phyloP scores from a whole-genome alignment of 2,888 invertebrate genomes.

The Toxonevra muliebris region DNA sequence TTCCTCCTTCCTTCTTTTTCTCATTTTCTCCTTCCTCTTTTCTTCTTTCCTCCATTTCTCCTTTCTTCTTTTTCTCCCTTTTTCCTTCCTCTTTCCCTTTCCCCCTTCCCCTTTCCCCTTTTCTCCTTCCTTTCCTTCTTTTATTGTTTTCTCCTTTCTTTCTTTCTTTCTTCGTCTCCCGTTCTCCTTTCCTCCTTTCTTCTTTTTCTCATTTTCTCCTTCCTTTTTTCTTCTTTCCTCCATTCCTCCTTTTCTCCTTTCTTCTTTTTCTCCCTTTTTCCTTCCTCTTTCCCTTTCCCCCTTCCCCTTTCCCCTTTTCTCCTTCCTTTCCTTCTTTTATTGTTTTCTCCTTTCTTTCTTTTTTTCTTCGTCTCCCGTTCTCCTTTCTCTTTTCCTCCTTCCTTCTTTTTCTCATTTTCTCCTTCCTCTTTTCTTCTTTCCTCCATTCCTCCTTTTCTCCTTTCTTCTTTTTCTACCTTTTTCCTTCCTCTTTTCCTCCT shows the following conservation, averaged over 20 bases:
- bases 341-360: too few species aligned
- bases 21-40: not conserved
- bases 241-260: not conserved
- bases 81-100: not conserved
- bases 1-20: not conserved
- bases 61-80: not conserved
- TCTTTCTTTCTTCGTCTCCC: conserved; percentile 3
- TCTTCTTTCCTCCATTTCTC: not conserved
- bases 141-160: not conserved
- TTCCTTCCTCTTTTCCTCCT: not conserved
- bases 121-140: not conserved
- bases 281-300: not conserved
- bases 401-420: conserved; percentile 1
- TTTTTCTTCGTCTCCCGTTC: too few species aligned
- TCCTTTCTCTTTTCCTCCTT: not conserved
- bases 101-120: not conserved
- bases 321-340: not conserved
- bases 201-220: not conserved
- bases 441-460: not conserved
- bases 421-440: not conserved
- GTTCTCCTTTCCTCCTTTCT: too few species aligned
- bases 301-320: not conserved
- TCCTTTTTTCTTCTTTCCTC: not conserved
- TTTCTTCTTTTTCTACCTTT: not conserved
- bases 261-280: not conserved